Conservation (phyloP, 2,113 vertebrate species). For the Catharus fuscescens region DNA sequence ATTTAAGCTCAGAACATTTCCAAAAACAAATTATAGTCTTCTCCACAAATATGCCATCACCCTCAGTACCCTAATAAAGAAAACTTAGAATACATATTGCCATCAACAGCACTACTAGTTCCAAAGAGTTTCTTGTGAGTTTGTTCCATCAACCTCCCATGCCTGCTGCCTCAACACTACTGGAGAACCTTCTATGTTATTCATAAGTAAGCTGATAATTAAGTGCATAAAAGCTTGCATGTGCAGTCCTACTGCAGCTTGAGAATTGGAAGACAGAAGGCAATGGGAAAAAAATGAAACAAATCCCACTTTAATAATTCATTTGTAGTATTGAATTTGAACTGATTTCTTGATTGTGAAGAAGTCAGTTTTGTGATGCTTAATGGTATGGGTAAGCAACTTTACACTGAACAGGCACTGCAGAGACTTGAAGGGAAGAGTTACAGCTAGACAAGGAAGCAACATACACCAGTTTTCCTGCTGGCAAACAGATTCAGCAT, state of each 20-base stretch:
- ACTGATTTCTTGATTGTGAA: background rate
- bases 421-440: background rate
- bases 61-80: background rate
- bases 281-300: background rate
- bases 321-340: background rate
- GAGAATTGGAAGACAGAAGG: background rate
- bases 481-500: fast-evolving
- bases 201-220: background rate
- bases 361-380: background rate
- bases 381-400: background rate
- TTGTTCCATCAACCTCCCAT: background rate
- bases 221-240: background rate
- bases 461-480: background rate
- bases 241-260: background rate
- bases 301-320: background rate
- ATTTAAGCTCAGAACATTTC: background rate
- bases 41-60: background rate
- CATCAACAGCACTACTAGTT: background rate
- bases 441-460: background rate
- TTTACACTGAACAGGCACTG: background rate
- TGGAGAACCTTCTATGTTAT: background rate
- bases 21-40: background rate
- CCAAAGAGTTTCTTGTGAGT: background rate
- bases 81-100: background rate
- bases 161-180: background rate